Base-by-base conservation (phyloP, 2,888 invertebrate species). In the Scaptomyza flava region DNA sequence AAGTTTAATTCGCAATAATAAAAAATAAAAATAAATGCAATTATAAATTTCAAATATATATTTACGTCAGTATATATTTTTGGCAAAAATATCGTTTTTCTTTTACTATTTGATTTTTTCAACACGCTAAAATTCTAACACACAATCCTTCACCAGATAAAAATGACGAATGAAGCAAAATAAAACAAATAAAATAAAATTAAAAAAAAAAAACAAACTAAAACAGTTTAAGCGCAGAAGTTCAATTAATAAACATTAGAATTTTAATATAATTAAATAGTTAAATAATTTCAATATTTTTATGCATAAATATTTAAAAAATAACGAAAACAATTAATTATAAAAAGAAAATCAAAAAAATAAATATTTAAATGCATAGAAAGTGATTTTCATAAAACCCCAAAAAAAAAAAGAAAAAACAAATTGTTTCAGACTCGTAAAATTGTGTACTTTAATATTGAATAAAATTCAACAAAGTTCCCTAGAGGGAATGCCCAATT, bases 221-320 rank as follows among this genome's bases (percentile, higher is more conserved):
- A 66, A 57, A 63, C 58, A 73, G 68, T 70, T 84, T 79, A 89
- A 83, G 81, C 89, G 85, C 90, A 83, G 82, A 75, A 87, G 89
- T 89, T 89, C 89, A 89, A 89, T 89, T 89, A 89, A 88, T 85
- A 87, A 68, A 83, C 77, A 70, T 87, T 89, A 89, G 89, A 81
- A 74, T 86, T 81, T 85, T 83, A 87, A 85, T 79, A 82, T 72
- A 74, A 64, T 45, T 63, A 63, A 67, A 62, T 76, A 77, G 72
- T 72, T 72, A 79, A 72, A 85, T 80, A 79, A 77, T 81, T 84
- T 72, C 67, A 70, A 77, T 76, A 85, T 61, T 69, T 70, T 69
- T 70, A 85, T 68, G 76, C 62, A 76, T 74, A 84, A 68, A 57
- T 71, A 77, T 73, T 73, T 41, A 67, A 68, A 65, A 59, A 54